These are phyloP conservation scores for Ylistrum balloti DNA, from an alignment of 1,140 invertebrate genomes.

Conservation along the genomic window DNA sequence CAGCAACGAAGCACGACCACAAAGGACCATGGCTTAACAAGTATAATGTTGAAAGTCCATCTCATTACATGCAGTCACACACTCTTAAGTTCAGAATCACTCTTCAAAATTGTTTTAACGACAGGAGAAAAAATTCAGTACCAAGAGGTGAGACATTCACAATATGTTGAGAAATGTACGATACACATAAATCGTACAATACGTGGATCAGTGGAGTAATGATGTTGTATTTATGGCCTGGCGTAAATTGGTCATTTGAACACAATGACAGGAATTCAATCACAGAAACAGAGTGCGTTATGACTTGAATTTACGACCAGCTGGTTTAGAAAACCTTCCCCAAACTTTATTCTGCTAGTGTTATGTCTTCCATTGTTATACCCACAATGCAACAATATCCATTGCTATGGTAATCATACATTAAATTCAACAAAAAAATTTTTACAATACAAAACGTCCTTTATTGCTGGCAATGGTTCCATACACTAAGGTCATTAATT, in stretches of 20 bases:
- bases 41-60: background rate
- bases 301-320: slow-evolving; percentile 6
- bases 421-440: background rate
- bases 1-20: background rate
- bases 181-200: slow-evolving; percentile 20
- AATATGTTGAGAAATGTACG: slow-evolving; percentile 24
- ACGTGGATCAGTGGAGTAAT: background rate
- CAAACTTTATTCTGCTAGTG: background rate
- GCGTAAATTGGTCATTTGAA: slow-evolving; percentile 8
- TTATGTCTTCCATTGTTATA: background rate
- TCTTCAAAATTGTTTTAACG: background rate
- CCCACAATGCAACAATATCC: slow-evolving; percentile 25
- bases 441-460: background rate
- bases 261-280: background rate
- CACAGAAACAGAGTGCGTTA: background rate
- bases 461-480: background rate
- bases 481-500: background rate
- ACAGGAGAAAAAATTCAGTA: background rate
- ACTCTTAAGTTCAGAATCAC: slow-evolving; percentile 9
- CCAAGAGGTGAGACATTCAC: background rate
- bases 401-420: background rate
- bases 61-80: slow-evolving; percentile 19
- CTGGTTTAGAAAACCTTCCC: background rate
- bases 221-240: background rate
- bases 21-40: background rate